These are phyloP conservation scores for Seriola rivoliana DNA, from an alignment of 2,113 vertebrate genomes.

Conservation along the genomic window DNA sequence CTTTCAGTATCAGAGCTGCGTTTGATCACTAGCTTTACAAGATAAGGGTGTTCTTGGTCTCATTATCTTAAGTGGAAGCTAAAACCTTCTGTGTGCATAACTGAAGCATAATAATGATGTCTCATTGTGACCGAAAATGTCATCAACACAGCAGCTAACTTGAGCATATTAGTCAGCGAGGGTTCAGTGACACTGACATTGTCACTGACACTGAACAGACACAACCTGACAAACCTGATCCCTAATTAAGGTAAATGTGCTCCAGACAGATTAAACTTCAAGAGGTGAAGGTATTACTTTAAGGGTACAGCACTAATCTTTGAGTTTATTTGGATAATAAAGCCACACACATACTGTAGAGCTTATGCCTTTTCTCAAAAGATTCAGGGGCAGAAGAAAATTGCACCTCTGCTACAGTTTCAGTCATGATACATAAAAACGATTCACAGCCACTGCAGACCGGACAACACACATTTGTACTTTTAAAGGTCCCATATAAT, in stretches of 20 bases:
- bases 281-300: conserved; percentile 7
- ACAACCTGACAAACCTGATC: not conserved
- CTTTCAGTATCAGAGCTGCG: not conserved
- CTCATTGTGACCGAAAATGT: not conserved
- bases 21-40: not conserved
- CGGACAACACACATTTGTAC: not conserved
- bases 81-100: not conserved
- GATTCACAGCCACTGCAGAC: not conserved
- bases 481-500: too few relatives aligned
- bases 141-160: not conserved
- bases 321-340: conserved; percentile 26
- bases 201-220: too few relatives aligned
- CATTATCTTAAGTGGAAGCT: not conserved
- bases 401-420: conserved; percentile 7
- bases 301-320: not conserved
- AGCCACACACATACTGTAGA: not conserved
- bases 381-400: not conserved
- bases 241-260: too few relatives aligned
- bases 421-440: conserved; percentile 6
- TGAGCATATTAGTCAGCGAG: not conserved
- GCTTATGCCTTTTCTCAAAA: not conserved
- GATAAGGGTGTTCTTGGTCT: not conserved
- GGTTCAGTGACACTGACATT: not conserved
- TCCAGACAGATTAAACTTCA: conserved; percentile 15
- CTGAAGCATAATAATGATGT: not conserved